Evolutionary conservation across 2,113 vertebrate species (phyloP).

Genomic region (Heterochromis multidens): DNA sequence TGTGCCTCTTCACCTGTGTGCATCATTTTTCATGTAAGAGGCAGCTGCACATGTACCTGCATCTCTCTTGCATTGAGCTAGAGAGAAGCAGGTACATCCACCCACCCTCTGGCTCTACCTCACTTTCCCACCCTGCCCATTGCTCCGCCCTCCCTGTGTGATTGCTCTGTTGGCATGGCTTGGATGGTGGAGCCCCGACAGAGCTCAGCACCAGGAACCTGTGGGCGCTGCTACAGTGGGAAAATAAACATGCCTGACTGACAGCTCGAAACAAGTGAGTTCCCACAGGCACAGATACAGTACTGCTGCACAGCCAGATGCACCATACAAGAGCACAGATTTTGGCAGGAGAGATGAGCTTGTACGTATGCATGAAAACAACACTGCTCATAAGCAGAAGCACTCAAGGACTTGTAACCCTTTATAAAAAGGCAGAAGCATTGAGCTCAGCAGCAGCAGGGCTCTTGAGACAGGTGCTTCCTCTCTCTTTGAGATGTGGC

Average conservation of each 20-base stretch:
- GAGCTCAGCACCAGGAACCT: slow-evolving; percentile 38
- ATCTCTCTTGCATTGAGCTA: background rate
- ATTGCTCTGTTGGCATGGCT: slow-evolving; percentile 15
- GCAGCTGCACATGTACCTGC: slow-evolving; percentile 12
- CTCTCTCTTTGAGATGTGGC: background rate
- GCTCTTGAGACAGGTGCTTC: slow-evolving; percentile 10
- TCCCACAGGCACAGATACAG: slow-evolving; percentile 18
- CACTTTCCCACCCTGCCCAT: slow-evolving; percentile 20
- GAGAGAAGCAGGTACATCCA: background rate
- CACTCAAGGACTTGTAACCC: background rate
- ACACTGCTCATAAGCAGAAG: background rate
- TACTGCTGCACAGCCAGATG: background rate
- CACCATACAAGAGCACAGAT: background rate
- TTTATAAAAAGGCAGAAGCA: background rate
- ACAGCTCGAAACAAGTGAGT: slow-evolving; percentile 35
- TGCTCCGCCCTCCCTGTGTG: slow-evolving; percentile 5
- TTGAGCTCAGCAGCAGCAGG: background rate
- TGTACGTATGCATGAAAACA: background rate
- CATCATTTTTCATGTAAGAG: background rate
- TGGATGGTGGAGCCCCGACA: slow-evolving; percentile 2
- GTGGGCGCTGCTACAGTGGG: slow-evolving; percentile 26
- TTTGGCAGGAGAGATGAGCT: slow-evolving; percentile 21
- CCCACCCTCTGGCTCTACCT: background rate
- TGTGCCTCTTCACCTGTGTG: background rate
- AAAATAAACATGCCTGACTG: slow-evolving; percentile 54